Base-by-base conservation (phyloP, 1,140 invertebrate species). In the Lordiphosa collinella region DNA sequence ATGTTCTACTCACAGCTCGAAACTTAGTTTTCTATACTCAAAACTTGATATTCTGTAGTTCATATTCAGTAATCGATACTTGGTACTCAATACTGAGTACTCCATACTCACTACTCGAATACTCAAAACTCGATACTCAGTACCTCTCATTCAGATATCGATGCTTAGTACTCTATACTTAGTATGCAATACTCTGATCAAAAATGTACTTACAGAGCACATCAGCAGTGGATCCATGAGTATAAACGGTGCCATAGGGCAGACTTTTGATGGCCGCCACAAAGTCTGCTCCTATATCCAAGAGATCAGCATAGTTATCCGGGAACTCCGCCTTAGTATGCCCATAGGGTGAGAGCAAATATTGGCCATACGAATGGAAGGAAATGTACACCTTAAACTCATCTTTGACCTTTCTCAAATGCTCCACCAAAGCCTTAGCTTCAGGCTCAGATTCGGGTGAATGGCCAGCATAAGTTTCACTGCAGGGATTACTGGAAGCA, bases 401-500 rank as follows among this genome's bases (percentile, higher is more conserved):
- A 5, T 88, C 62, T 9, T 79, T 85, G 34, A 92, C 90, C 0
- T 80, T 68, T n/a, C 89, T 79, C 6, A 94, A 79, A 43, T 91
- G 93, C 3, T 92, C 86, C 1, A 91, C 89, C 1, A 95, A 74
- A 3, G 92, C 90, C 34, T 87, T 89, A 0, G 93, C 92, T 89
- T 97, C 96, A 0, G 91, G 90, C 89, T 97, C 96, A 0, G 95
- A 96, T 68, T 95, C 95, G 0, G 94, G 89, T 8, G 87, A 87
- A 0, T 89, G 73, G 0, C 96, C 95, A 11, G 92, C 93, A 82
- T 92, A 97, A 2, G 89, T 93, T 2, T 95, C 92, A 8, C 89
- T 90, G 66, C 94, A 94, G 0, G 92, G 92, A 67, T 86, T 36
- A 0, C 0, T 0, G 0, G 75, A 87, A 3, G 73, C 72, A 2